Evolutionary conservation across 2,113 vertebrate species (phyloP), one percentile per base, ranked within the genome.

Genomic region (Charina bottae): DNA sequence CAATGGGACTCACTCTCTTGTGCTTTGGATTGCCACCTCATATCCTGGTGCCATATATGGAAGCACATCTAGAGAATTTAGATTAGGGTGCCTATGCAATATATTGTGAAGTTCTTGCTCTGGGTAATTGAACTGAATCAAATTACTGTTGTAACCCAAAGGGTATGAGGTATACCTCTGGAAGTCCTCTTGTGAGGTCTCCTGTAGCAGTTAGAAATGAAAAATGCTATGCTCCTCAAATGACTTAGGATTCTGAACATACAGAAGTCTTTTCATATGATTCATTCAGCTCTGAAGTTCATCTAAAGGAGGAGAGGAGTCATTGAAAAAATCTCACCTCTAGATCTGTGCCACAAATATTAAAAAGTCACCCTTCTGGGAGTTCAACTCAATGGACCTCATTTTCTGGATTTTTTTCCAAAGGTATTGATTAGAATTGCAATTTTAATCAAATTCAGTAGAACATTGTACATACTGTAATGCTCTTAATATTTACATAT

Each of bases 71-170:
- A 37, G 6, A 60, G 6, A 84, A 42, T 62, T 33, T 37, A 62
- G 2, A 33, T 28, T 7, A 9, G 60, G 54, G 9, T 21, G 10
- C 4, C 9, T 42, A 53, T 56, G 15, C 53, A 91, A 90, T 54
- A 78, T 37, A 78, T 0, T 60, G 42, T 90, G 4, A 53, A 95
- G 84, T 12, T 23, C 42, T 94, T 87, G 11, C 58, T 88, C 23
- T 90, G 1, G 19, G 3, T 89, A 91, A 24, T 33, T 78, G 54
- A 3, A 2, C 46, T 12, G 0, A 15, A 28, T 17, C 83, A 55
- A 94, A 93, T 94, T 94, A 15, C 49, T 88, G 46, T 12, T 6
- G 23, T n/a, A 92, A 93, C 33, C 83, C 92, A 60, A 19, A 85
- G 23, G 19, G 24, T 88, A 87, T 59, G n/a, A 0, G 59, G 72